Evolutionary conservation across 1,140 invertebrate genomes (phyloP), one percentile per base, ranked within the genome.

Genomic region (Stenopsyche tienmushanensis): DNA sequence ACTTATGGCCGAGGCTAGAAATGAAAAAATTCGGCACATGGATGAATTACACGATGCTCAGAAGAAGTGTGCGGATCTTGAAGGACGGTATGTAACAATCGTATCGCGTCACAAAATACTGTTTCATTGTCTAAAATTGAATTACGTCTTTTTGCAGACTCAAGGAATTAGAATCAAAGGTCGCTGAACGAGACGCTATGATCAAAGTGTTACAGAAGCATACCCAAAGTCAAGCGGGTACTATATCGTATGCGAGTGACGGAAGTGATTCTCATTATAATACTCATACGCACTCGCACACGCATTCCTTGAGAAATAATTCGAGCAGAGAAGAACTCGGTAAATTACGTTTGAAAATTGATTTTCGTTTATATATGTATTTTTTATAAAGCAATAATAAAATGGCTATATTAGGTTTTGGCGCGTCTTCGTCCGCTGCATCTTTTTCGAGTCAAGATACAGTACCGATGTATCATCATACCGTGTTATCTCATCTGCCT

Each of bases 161-260:
- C 59, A 93, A 93, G 80, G 90, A 93, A 77, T 75, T 94, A 42
- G 92, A 96, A 77, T 92, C 91, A 1, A 92, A 93, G 74, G 81
- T 95, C 55, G 90, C 90, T 0, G 92, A 95, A 77, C 86, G 88
- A 67, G 92, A 96, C 76, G 92, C 92, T 0, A 94, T 95, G 90
- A 93, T 96, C 66, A 86, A 89, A 68, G 91, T 94, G 2, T 81
- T 95, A 15, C 91, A 94, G 73, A 90, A 91, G 70, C 90, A 90
- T 73, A 89, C 87, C 1, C 85, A 85, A 34, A 86, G 86, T 64
- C 87, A 87, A 71, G 85, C 71, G 74, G 50, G 81, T 76, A 74
- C 82, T 77, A 64, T 81, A 76, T 77, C 84, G 75, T 76, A 84
- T 79, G 72, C 83, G 64, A 75, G 78, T 58, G 77, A 75, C 15